These are phyloP conservation scores for Melanerpes aurifrons DNA, from an alignment of 2,113 vertebrate species.

Conservation along the genomic window DNA sequence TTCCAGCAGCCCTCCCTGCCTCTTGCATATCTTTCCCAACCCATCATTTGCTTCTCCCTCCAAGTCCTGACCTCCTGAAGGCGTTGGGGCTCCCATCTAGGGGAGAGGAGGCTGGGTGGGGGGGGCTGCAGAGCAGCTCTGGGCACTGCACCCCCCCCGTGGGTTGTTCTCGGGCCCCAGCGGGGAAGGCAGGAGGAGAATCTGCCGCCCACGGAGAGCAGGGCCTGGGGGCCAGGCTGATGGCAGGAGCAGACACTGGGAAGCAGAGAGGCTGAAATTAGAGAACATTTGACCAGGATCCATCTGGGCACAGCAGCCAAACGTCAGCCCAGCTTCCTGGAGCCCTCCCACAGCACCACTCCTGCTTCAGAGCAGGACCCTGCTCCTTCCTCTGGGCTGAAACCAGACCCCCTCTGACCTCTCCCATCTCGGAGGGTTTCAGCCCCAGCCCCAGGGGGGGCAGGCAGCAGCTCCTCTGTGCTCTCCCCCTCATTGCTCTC, in stretches of 20 bases:
- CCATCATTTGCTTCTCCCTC: neutral
- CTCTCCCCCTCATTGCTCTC: too few species aligned
- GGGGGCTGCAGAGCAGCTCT: neutral
- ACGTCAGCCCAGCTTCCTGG: accelerated
- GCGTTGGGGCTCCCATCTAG: neutral
- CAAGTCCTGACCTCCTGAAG: neutral
- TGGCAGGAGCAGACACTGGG: neutral
- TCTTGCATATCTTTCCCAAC: too few species aligned
- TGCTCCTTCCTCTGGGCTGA: neutral
- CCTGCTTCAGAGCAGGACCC: neutral
- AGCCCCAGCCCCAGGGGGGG: neutral
- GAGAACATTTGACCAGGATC: neutral
- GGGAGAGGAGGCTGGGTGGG: neutral
- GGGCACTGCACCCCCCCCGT: accelerated
- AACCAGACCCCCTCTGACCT: neutral
- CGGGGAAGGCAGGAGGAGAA: neutral
- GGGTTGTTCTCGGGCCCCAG: neutral
- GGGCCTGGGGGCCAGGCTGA: neutral
- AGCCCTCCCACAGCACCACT: accelerated
- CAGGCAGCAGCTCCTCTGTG: neutral
- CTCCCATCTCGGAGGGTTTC: neutral
- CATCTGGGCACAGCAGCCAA: neutral
- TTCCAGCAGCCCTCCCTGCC: too few species aligned
- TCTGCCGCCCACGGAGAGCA: neutral
- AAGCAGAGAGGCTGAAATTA: neutral